Evolutionary conservation across 2,888 invertebrate genomes (phyloP), one percentile per base, ranked within the genome.

Genomic region (Amiota communis): DNA sequence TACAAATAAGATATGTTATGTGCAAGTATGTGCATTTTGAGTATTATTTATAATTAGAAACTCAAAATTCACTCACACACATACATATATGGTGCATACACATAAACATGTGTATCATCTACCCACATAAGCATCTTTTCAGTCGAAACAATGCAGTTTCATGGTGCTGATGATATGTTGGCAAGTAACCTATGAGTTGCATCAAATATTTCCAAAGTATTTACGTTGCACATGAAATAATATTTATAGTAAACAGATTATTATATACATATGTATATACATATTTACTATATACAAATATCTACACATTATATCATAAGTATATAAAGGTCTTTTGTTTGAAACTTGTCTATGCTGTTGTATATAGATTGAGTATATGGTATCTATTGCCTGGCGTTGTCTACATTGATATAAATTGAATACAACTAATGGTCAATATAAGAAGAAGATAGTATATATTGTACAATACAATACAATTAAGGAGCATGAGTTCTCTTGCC

Each of bases 221-320:
- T 83, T 83, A 82, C 77, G 84, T 78, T 83, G 84, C 84, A 85
- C 84, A 84, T 85, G 81, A 85, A 83, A 83, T 83, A 82, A 82
- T 83, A 85, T 83, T 83, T 85, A 83, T 83, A 85, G 84, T 85
- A 83, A 83, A 83, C 83, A 85, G 84, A 85, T 83, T 85, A 83
- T 83, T 84, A 84, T 83, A 82, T 84, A 83, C 84, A 81, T 78
- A 79, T 83, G 79, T 75, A 74, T 79, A 75, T 74, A 76, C 15
- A 15, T 53, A 53, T 53, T 23, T 23, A 23, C 3, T 23, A 36
- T 36, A 6, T 36, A 36, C 1, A 6, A 36, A 36, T 36, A 36
- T 36, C 4, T 65, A 65, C 17, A 17, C 8, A 65, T 65, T 53
- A 12, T 8, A n/a, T 53, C 53, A 3, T 53, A 53, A n/a, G 12